phyloP scores from a whole-genome alignment of 2,888 invertebrate species.

The Boloria selene region DNA sequence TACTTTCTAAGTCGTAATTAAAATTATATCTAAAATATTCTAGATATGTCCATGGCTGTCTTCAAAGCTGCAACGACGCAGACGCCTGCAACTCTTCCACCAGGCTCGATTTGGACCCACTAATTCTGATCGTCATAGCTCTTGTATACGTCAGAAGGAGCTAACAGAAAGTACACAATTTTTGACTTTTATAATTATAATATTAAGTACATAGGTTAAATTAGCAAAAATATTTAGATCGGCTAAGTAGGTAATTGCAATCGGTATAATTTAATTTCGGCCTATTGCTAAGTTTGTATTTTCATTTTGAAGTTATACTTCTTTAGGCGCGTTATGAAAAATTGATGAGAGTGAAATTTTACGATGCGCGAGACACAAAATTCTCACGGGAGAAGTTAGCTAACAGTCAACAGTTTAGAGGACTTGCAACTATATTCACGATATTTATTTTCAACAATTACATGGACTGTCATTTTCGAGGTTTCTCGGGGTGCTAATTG shows the following conservation, averaged over 20 bases:
- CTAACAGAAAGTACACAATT: constrained; percentile 14
- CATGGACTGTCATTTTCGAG: too few relatives aligned
- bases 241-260: not conserved
- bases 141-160: constrained; percentile 5
- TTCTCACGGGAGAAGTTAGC: too few relatives aligned
- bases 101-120: constrained; percentile 1
- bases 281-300: not conserved
- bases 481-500: too few relatives aligned
- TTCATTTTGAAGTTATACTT: too few relatives aligned
- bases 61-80: constrained; percentile 96
- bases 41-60: constrained; percentile 94
- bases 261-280: not conserved
- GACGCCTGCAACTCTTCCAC: constrained; percentile 90
- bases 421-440: too few relatives aligned
- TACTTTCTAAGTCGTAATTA: not conserved
- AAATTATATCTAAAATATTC: not conserved
- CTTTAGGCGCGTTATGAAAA: too few relatives aligned
- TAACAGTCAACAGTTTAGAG: too few relatives aligned
- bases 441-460: too few relatives aligned
- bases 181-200: constrained; percentile 35
- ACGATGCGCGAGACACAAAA: too few relatives aligned
- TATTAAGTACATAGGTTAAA: constrained; percentile 9
- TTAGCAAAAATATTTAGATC: not conserved
- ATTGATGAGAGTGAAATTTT: too few relatives aligned
- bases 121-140: constrained; percentile 1